phyloP scores from a whole-genome alignment of 1,140 invertebrate genomes.

The Drosophila azteca region DNA sequence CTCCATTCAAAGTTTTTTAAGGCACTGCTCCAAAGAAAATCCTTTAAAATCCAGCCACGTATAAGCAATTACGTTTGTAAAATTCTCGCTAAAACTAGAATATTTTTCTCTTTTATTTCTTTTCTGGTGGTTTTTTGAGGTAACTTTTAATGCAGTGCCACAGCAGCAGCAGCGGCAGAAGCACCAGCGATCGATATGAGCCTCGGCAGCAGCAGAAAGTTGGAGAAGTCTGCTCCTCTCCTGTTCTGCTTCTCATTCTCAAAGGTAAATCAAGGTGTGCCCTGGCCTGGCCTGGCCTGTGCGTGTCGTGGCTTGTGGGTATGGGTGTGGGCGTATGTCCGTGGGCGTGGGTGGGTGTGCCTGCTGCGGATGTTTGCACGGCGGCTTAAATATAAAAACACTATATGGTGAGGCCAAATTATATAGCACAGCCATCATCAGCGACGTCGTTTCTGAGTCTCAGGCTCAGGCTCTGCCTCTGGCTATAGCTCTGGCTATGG shows the following conservation, averaged over 20 bases:
- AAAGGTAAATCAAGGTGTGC: constrained; percentile 73
- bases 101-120: constrained; percentile 16
- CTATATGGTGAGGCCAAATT: constrained; percentile 41
- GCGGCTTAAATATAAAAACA: constrained; percentile 57
- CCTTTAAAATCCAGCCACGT: constrained; percentile 58
- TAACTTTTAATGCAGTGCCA: constrained; percentile 49
- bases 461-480: no score
- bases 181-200: constrained; percentile 63
- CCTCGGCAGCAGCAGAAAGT: constrained; percentile 12
- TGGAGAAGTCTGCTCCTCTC: background rate
- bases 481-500: background rate
- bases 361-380: constrained; percentile 46
- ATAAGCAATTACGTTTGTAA: constrained; percentile 57
- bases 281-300: constrained; percentile 46
- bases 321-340: constrained; percentile 5
- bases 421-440: constrained; percentile 58
- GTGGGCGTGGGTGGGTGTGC: constrained; percentile 20
- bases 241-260: constrained; percentile 18
- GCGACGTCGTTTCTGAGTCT: constrained; percentile 18
- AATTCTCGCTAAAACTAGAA: constrained; percentile 50
- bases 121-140: constrained; percentile 8
- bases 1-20: constrained; percentile 6
- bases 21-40: constrained; percentile 9
- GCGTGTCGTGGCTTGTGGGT: constrained; percentile 16
- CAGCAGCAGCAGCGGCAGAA: constrained; percentile 8